Base-by-base conservation (phyloP, 2,113 vertebrate species). In the Neomonachus schauinslandi region DNA sequence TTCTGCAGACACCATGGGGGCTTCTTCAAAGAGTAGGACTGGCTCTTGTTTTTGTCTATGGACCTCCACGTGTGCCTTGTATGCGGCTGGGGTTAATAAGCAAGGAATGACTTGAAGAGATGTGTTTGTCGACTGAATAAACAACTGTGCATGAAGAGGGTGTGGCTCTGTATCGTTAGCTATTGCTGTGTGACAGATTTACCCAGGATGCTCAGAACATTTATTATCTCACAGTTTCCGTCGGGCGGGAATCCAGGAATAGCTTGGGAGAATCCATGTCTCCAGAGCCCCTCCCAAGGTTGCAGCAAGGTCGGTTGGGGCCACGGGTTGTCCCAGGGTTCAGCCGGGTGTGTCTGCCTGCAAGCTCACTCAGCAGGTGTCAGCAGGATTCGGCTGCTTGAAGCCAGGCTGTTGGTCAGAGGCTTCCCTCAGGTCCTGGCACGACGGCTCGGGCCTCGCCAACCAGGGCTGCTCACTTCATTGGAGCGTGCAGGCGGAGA, bases 271-370 rank as follows among this genome's bases (percentile, higher is more conserved):
- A 24, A 12, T 26, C 21, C 21, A 18, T 33, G n/a, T n/a, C 33
- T 0, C 33, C 53, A 1, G 53, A 16, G 65, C 49, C 82, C 21
- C 65, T 63, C 91, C 33, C 16, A n/a, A 7, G 76, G 28, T 22
- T 53, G 7, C n/a, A 1, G n/a, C 12, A 4, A 22, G 53, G 67
- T 22, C 0, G 0, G 12, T 14, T 28, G 49, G 31, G 18, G 5
- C 15, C 5, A 0, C 13, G 0, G 36, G 36, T 4, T n/a, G 12
- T 7, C 59, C 24, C 24, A 36, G 39, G 55, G 42, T 2, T 53
- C 51, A 1, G 4, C n/a, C 0, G 2, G 63, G 21, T 1, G 19
- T 18, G 26, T 26, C 28, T 1, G 2, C 39, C 39, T 0, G 3
- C 2, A 12, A 0, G 1, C 72, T 26, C 51, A 3, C 49, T 79